These are phyloP conservation scores for Atrichornis clamosus DNA, from an alignment of 2,113 vertebrate genomes.

Conservation along the genomic window DNA sequence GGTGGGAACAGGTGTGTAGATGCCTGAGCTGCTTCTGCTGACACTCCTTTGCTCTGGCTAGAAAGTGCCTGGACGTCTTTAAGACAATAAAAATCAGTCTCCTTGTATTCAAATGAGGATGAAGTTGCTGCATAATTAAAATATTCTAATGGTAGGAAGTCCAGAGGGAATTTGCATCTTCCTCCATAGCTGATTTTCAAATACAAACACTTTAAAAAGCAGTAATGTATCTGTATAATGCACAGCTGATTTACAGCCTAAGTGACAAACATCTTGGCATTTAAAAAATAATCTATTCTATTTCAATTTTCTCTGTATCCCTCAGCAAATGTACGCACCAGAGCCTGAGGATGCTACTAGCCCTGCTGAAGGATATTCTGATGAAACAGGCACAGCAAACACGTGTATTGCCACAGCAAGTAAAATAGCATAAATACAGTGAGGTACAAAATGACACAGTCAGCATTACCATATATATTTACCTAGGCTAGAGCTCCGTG, in stretches of 20 bases:
- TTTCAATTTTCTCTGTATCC: neutral
- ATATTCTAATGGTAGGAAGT: neutral
- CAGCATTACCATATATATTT: conserved; percentile 50
- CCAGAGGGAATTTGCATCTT: neutral
- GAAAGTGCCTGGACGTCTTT: neutral
- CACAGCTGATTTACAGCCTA: neutral
- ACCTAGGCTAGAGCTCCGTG: neutral
- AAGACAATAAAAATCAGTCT: neutral
- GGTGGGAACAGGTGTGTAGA: neutral
- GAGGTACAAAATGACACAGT: neutral
- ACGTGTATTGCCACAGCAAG: neutral
- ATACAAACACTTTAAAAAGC: neutral
- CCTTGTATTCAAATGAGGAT: neutral
- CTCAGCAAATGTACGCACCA: neutral
- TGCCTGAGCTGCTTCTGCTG: neutral
- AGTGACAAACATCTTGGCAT: neutral
- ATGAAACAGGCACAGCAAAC: neutral
- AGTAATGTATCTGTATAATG: neutral
- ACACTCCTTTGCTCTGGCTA: neutral
- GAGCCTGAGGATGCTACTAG: neutral
- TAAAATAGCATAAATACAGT: neutral
- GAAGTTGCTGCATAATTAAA: conserved; percentile 4
- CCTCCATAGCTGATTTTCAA: neutral
- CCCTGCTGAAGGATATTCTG: neutral
- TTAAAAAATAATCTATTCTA: conserved; percentile 1